Evolutionary conservation across 2,113 vertebrate genomes (phyloP), one percentile per base, ranked within the genome.

Genomic region (Nothocercus julius): DNA sequence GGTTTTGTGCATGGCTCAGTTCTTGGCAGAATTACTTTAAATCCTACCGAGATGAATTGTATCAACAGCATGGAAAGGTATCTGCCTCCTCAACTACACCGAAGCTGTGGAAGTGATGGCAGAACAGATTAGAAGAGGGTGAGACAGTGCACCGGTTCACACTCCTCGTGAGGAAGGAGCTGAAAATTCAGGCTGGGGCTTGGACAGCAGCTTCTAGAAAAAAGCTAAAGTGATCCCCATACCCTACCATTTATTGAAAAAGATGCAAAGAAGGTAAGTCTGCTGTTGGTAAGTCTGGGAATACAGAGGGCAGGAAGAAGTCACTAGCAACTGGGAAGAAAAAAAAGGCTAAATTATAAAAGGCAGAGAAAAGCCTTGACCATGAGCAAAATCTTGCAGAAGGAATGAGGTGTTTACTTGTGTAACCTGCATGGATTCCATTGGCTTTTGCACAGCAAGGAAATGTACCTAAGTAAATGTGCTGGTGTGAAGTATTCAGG

Each of bases 391-490:
- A 13, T 3, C 20, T 83, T 85, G 80, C 13, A 9, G 70, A 73
- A 59, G 34, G 68, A 75, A 82, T 28, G 20, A 56, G 61, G n/a
- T 61, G 27, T 44, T 94, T 62, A 54, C 38, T 86, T 61, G 45
- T 11, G 36, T 77, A 22, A 75, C 25, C 80, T 47, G 11, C 0
- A 4, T 76, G 64, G 32, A 42, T 21, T 87, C n/a, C 28, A 1
- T 4, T 44, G 82, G 34, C 20, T 93, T 92, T 73, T 86, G 44
- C 69, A 8, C 1, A 61, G 73, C 62, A 76, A 85, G 58, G 68
- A 84, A 93, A 75, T 40, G n/a, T 64, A 49, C 66, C 84, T 64
- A 82, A 95, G 73, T 49, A 90, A 97, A 93, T 76, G 80, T 84
- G 73, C 88, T 88, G 85, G 47, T 69, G 59, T 79, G 90, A 93